Evolutionary conservation across 1,140 invertebrate species (phyloP), one percentile per base, ranked within the genome.

Genomic region (Kradibia gibbosae): DNA sequence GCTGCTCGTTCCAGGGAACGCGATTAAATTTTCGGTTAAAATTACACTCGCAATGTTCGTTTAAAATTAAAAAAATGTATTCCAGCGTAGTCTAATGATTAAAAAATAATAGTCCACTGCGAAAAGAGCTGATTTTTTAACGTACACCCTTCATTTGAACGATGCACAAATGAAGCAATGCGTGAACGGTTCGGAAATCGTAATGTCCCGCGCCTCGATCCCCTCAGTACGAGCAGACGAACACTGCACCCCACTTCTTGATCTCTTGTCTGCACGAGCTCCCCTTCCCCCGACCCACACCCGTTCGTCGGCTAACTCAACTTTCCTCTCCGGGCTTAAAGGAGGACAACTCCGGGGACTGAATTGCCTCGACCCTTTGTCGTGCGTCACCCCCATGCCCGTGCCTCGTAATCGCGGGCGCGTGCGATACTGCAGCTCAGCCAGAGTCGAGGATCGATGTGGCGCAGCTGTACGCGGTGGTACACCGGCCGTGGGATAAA

Each of bases 401-500:
- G 34, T 17, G 11, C 13, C 34, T 20, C 53, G 42, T 60, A 78
- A 50, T 70, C 62, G 65, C 65, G 65, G 34, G 42, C 34, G 62
- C 65, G 62, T 67, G 60, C 45, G 5, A 22, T n/a, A 62, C 45
- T 65, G 60, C 60, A 53, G 48, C 53, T 28, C 28, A 36, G 53
- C 36, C 73, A 34, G 62, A 62, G 34, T n/a, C 70, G 77, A 78
- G 65, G 77, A 72, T 72, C 67, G 67, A 79, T 72, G 67, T 70
- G 65, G 31, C 34, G 39, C 78, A 67, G 25, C 34, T 57, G 78
- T 50, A 79, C 67, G 53, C 78, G 50, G 11, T 65, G 36, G 77
- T 75, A 70, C 76, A 78, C 76, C 48, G 39, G 50, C 4, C 25
- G 25, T 36, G 76, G 28, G 39, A 78, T n/a, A 48, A 13, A 20